These are phyloP conservation scores for Penaeus chinensis DNA, from an alignment of 1,140 invertebrate species.

Conservation along the genomic window DNA sequence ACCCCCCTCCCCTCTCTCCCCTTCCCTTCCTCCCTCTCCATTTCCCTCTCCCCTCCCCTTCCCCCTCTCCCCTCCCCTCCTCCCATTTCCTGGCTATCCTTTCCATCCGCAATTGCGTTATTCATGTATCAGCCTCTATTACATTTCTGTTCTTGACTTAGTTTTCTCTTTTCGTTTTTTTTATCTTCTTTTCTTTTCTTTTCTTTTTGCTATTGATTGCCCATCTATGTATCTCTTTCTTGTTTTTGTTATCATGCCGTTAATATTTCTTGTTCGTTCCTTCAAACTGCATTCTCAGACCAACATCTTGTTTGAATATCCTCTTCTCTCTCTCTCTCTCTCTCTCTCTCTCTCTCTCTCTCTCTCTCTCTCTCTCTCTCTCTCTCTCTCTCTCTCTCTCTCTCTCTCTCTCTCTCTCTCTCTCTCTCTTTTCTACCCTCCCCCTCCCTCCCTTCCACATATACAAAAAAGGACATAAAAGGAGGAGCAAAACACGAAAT, in stretches of 20 bases:
- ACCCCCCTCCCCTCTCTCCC: not conserved
- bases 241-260: not conserved
- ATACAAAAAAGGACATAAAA: too few relatives aligned
- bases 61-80: not conserved
- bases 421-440: too few relatives aligned
- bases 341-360: slow-evolving; percentile 9
- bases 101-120: too few relatives aligned
- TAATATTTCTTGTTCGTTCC: not conserved
- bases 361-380: slow-evolving; percentile 25
- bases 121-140: too few relatives aligned
- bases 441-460: too few relatives aligned
- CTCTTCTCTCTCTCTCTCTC: slow-evolving; percentile 17
- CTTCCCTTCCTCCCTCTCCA: not conserved
- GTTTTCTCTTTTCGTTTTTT: too few relatives aligned
- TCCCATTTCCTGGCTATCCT: not conserved
- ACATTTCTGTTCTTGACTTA: too few relatives aligned
- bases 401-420: too few relatives aligned
- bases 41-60: not conserved
- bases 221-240: not conserved
- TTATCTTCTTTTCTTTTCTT: not conserved
- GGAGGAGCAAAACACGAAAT: too few relatives aligned
- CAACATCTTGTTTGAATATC: too few relatives aligned
- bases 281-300: too few relatives aligned
- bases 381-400: slow-evolving; percentile 27
- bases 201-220: not conserved